Conservation (phyloP, 2,113 vertebrate genomes). For the Phyllostomus hastatus region DNA sequence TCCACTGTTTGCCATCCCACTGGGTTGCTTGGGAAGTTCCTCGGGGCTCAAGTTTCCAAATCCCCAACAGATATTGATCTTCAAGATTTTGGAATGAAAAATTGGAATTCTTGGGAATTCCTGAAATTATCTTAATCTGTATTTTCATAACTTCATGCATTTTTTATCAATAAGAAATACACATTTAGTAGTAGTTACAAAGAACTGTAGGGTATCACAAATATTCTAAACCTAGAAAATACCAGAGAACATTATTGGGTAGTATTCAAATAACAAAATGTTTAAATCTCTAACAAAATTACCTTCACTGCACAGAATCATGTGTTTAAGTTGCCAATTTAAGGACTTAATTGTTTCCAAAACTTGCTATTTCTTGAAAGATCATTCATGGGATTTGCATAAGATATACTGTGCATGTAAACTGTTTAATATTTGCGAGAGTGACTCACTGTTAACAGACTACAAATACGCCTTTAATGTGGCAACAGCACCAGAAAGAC, state of each 20-base stretch:
- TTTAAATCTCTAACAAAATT: slow-evolving; percentile 2
- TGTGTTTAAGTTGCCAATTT: not conserved
- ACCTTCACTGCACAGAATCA: not conserved
- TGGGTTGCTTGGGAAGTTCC: not conserved
- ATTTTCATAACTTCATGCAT: slow-evolving; percentile 37
- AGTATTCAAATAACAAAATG: not conserved
- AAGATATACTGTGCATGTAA: not conserved
- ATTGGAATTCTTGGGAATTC: slow-evolving; percentile 20
- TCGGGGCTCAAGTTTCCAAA: not conserved
- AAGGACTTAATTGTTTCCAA: not conserved
- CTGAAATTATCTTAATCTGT: slow-evolving; percentile 13
- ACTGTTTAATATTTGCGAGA: not conserved
- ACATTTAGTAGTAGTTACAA: not conserved
- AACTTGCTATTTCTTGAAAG: not conserved
- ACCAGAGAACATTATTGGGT: not conserved
- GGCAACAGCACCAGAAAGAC: not conserved
- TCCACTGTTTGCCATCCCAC: not conserved
- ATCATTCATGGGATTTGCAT: not conserved
- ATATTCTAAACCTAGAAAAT: slow-evolving; percentile 2
- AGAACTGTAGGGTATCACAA: not conserved
- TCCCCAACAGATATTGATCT: not conserved
- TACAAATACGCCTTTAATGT: not conserved
- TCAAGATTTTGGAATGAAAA: slow-evolving; percentile 9
- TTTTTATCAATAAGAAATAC: slow-evolving; percentile 39
- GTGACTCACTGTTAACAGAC: not conserved